Conservation (phyloP, 2,797 vertebrate species). For the Aldrovandia affinis region DNA sequence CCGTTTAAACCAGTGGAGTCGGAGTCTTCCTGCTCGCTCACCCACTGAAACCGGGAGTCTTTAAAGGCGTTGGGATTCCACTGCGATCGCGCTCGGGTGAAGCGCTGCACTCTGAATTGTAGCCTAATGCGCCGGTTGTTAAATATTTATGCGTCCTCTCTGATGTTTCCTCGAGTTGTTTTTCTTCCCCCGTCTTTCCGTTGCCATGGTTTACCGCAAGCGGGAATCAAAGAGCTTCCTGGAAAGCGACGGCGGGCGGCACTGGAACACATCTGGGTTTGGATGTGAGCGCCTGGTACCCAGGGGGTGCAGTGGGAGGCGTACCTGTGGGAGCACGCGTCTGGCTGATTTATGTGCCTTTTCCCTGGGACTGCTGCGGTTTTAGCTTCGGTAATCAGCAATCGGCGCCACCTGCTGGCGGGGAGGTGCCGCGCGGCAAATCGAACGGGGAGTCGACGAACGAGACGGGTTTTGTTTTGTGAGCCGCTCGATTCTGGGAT, state of each 20-base stretch:
- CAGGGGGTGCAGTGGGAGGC: not conserved
- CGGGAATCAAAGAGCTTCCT: not conserved
- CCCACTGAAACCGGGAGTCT: too few species aligned
- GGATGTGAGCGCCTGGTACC: not conserved
- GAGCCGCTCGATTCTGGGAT: not conserved
- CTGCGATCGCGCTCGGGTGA: not conserved
- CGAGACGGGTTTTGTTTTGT: not conserved
- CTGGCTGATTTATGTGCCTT: not conserved
- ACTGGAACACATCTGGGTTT: not conserved
- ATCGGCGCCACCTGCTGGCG: not conserved
- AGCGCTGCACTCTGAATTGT: slow-evolving; percentile 1
- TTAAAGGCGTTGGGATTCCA: not conserved
- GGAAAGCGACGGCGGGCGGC: not conserved
- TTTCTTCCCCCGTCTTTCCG: not conserved
- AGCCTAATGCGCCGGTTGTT: not conserved
- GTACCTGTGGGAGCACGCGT: not conserved
- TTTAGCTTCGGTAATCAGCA: not conserved
- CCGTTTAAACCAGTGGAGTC: too few species aligned
- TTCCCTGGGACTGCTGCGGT: not conserved
- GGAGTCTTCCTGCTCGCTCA: not conserved
- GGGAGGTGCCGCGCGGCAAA: not conserved
- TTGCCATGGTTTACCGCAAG: not conserved
- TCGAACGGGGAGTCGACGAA: not conserved
- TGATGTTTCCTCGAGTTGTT: not conserved
- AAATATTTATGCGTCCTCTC: not conserved